Evolutionary conservation across 1,140 invertebrate genomes (phyloP).

Genomic region (Euura lappo): DNA sequence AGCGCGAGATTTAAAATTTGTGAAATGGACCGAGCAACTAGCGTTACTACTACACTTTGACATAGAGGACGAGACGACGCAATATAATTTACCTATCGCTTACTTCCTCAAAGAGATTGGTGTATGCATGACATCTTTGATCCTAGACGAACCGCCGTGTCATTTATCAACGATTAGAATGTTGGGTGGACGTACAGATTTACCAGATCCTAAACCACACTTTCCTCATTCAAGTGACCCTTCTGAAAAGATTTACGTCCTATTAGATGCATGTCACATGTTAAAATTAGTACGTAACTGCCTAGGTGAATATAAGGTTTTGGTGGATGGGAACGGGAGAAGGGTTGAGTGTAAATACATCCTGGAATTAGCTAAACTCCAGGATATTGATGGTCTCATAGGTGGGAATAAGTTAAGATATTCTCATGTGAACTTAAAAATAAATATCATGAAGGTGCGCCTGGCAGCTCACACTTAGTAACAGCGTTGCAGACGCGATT

Average conservation of each 20-base stretch:
- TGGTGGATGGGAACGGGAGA: constrained; percentile 34
- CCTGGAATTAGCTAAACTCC: constrained; percentile 31
- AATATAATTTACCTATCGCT: constrained; percentile 42
- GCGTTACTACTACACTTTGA: no score
- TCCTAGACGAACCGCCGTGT: constrained; percentile 20
- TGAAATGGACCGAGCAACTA: no score
- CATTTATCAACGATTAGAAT: constrained; percentile 19
- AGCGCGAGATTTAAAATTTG: no score
- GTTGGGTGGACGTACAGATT: constrained; percentile 17
- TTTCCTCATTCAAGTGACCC: no score
- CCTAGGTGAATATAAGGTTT: constrained; percentile 33
- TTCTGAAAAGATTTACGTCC: constrained; percentile 24
- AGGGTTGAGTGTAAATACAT: constrained; percentile 37
- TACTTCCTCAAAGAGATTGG: constrained; percentile 33
- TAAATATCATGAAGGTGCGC: constrained; percentile 44
- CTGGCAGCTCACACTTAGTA: constrained; percentile 41
- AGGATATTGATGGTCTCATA: constrained; percentile 36
- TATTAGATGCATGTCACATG: constrained; percentile 40
- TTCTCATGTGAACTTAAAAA: constrained; percentile 39
- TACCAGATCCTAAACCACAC: constrained; percentile 18
- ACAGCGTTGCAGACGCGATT: constrained; percentile 35
- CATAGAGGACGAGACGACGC: no score
- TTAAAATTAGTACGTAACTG: constrained; percentile 44
- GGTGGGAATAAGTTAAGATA: constrained; percentile 37
- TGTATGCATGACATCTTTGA: constrained; percentile 27